Base-by-base conservation (phyloP, 2,113 vertebrate genomes). In the Zapus hudsonius region DNA sequence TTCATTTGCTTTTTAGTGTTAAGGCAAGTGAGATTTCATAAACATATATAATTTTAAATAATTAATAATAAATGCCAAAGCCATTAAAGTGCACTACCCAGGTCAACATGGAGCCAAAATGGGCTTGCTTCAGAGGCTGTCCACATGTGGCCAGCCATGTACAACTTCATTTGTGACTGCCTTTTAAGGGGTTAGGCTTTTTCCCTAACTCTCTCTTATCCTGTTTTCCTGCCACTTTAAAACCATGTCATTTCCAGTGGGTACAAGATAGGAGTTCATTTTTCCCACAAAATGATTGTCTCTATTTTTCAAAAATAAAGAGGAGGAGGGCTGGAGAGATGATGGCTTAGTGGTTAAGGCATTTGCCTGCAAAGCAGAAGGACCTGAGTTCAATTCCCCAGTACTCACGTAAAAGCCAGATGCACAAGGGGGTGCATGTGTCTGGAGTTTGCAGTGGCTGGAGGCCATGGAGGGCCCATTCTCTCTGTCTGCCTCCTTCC, bases 81-180 rank as follows among this genome's bases (percentile, higher is more conserved):
- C 97, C 95, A 96, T 97, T 94, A 78, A 73, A 88, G 85, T 95
- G 95, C 91, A 97, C 95, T 93, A 40, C 93, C 86, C 66, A 2
- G 8, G 79, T 83, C 79, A 84, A 64, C 83, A 16, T 3, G 84
- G 83, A 92, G 42, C 83, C 44, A 79, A 27, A 67, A 64, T 84
- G 42, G 61, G 61, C 42, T 91, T 7, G 59, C 42, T 19, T 67
- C 72, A 80, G 70, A n/a, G 81, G 33, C 40, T 61, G 67, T 78
- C 29, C 29, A 1, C 4, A 5, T 20, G 22, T 80, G 38, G 69
- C 69, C 78, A 59, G 52, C 52, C 52, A 2, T 63, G 1, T 11
- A 31, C 36, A 29, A 27, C 36, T 73, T 36, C 25, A 36, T 66
- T 76, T 59, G 47, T 17, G 67, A 47, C 66, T 38, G 44, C 6